A percentile compares a stretch with the other conserved stretches of the same genome.
Evolutionary conservation across 2,113 vertebrate species (phyloP).

Genomic region (Chaetodon auriga): DNA sequence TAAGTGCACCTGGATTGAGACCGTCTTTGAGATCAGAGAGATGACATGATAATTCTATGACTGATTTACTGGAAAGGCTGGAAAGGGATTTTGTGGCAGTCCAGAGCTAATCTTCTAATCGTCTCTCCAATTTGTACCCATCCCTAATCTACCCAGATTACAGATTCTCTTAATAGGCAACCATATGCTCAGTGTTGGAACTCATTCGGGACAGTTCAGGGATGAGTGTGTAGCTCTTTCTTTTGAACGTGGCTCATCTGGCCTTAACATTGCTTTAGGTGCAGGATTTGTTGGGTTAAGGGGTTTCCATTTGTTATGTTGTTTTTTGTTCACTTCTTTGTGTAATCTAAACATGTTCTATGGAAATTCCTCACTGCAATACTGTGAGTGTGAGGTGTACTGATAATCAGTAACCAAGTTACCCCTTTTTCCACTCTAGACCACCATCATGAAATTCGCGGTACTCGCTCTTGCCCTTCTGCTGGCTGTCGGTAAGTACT

Average conservation of each 20-base stretch:
- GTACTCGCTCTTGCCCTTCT: conserved; percentile 80
- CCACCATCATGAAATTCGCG: conserved; percentile 84
- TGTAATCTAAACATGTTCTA: background rate
- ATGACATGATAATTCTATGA: conserved; percentile 24
- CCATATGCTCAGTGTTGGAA: conserved; percentile 27
- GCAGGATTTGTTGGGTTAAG: background rate
- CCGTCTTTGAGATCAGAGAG: background rate
- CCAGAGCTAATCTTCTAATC: conserved; percentile 56
- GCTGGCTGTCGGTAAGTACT: conserved; percentile 81
- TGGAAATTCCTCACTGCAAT: background rate
- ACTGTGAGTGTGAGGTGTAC: background rate
- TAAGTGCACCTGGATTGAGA: background rate
- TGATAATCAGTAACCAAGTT: conserved; percentile 3
- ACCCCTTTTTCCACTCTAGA: conserved; percentile 54
- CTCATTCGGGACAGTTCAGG: conserved; percentile 6
- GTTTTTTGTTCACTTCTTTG: background rate
- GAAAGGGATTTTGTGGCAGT: conserved; percentile 40
- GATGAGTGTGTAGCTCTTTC: conserved; percentile 27
- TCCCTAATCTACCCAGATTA: conserved; percentile 62
- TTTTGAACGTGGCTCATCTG: conserved; percentile 20
- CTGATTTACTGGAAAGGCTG: conserved; percentile 24
- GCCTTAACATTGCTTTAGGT: background rate
- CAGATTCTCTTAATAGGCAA: conserved; percentile 35
- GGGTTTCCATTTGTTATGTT: background rate
- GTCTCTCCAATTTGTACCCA: conserved; percentile 26